Evolutionary conservation across 1,140 invertebrate genomes (phyloP).

Genomic region (Chrysomallon squamiferum): DNA sequence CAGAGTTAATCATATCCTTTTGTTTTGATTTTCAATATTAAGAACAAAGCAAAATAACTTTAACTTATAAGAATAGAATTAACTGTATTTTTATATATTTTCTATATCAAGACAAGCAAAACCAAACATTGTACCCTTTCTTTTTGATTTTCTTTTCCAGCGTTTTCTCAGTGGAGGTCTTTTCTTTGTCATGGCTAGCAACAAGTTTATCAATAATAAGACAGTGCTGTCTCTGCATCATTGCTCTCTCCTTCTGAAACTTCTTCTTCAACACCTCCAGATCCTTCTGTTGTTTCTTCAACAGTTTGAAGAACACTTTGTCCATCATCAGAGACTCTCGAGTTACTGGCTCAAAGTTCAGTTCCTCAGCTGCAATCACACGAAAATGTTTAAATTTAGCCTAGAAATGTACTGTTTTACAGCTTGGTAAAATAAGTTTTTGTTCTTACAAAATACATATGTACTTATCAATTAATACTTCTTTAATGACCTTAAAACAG

Average conservation of each 20-base stretch:
- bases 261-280: conserved; percentile 89
- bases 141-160: conserved; percentile 58
- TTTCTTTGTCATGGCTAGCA: conserved; percentile 58
- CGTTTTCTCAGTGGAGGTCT: conserved; percentile 50
- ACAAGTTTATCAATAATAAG: conserved; percentile 93
- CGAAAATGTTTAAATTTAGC: conserved; percentile 2
- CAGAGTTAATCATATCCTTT: too few relatives aligned
- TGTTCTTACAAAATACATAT: background rate
- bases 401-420: too few relatives aligned
- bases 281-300: conserved; percentile 96
- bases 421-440: background rate
- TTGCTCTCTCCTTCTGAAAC: conserved; percentile 90
- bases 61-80: too few relatives aligned
- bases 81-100: too few relatives aligned
- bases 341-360: conserved; percentile 78
- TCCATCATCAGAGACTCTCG: conserved; percentile 88
- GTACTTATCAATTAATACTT: too few relatives aligned
- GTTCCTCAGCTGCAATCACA: conserved; percentile 38
- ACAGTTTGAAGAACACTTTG: conserved; percentile 93
- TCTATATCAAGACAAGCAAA: too few relatives aligned
- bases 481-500: too few relatives aligned
- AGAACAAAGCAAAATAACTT: too few relatives aligned
- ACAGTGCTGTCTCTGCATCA: conserved; percentile 93
- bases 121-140: conserved; percentile 41
- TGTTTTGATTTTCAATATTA: too few relatives aligned